Evolutionary conservation across 64 coral and sea anemone species (phyloP), one percentile per base, ranked within the genome.

Genomic region (Acropora yongei): DNA sequence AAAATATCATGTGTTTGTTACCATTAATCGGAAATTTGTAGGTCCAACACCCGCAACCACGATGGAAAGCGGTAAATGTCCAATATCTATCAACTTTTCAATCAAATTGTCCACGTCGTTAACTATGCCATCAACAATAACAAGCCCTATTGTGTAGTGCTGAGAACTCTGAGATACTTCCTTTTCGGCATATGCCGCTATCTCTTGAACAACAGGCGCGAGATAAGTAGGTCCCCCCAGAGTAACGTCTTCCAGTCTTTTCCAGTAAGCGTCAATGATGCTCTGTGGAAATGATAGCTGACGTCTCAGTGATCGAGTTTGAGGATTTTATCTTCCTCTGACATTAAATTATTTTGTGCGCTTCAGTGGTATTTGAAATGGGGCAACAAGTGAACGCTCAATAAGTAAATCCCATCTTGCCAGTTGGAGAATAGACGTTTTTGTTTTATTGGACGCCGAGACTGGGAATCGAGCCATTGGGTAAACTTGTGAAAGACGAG

Each of bases 141-240:
- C 90, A 50, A 96, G 81, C 72, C 87, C 88, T 87, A 95, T 85
- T 43, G 90, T 79, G 87, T 96, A 98, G 49, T 90, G 87, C 63
- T 98, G 94, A 75, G 71, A 88, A 63, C 74, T 57, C 16, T 84
- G 94, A 69, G 77, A 86, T 66, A 93, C 49, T 58, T 82, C 75
- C 30, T 67, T 89, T 41, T 86, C 86, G 63, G 87, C 92, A 63
- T 98, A 95, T 11, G 95, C 82, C 58, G 90, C 87, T 74, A 91
- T 83, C 20, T 67, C 67, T 87, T 95, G 81, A 41, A 98, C 75
- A 13, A 98, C 88, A 44, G 96, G 96, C 79, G 94, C 91, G 4
- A 98, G 91, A 75, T 90, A 88, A 17, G 96, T 98, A 16, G 96
- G 96, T 44, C 96, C 96, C 5, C 95, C 95, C 18, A 97, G 73